Percentiles rank a stretch among this genome's conserved stretches.
phyloP scores from a whole-genome alignment of 2,797 vertebrate species.

The Sylvilagus floridanus region DNA sequence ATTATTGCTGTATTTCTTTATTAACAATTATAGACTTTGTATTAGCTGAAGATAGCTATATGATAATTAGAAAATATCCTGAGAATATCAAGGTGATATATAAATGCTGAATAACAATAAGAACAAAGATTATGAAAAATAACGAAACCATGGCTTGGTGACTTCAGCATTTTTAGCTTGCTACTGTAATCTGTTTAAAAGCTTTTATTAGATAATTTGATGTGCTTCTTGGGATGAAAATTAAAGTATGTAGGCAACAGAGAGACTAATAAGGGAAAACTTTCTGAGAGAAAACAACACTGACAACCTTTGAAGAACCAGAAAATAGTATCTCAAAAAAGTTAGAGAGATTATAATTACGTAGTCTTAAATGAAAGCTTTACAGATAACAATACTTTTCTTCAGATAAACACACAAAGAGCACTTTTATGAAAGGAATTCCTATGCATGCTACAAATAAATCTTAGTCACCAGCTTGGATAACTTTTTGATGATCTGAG shows the following conservation, averaged over 20 bases:
- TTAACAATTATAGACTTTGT: constrained; percentile 33
- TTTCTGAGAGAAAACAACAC: constrained; percentile 5
- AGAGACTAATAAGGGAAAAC: constrained; percentile 29
- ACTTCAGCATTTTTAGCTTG: constrained; percentile 44
- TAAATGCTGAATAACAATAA: constrained; percentile 23
- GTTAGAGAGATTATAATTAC: constrained; percentile 13
- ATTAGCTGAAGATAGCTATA: constrained; percentile 33
- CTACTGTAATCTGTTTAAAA: constrained; percentile 55
- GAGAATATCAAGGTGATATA: constrained; percentile 39
- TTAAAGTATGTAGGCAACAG: background rate
- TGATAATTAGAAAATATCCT: constrained; percentile 31
- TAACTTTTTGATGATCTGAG: background rate
- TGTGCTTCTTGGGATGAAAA: constrained; percentile 35
- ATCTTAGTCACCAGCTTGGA: background rate
- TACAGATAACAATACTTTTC: constrained; percentile 4
- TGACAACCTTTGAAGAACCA: constrained; percentile 4
- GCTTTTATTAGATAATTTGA: constrained; percentile 52
- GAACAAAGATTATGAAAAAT: constrained; percentile 16
- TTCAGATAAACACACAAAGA: background rate
- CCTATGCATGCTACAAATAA: background rate
- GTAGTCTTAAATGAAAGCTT: constrained; percentile 30
- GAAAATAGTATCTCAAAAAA: constrained; percentile 25
- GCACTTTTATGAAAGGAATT: background rate
- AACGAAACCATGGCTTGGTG: constrained; percentile 6
- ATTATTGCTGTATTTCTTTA: constrained; percentile 43